phyloP scores from a whole-genome alignment of 2,113 vertebrate genomes.

The Indicator maculatus region DNA sequence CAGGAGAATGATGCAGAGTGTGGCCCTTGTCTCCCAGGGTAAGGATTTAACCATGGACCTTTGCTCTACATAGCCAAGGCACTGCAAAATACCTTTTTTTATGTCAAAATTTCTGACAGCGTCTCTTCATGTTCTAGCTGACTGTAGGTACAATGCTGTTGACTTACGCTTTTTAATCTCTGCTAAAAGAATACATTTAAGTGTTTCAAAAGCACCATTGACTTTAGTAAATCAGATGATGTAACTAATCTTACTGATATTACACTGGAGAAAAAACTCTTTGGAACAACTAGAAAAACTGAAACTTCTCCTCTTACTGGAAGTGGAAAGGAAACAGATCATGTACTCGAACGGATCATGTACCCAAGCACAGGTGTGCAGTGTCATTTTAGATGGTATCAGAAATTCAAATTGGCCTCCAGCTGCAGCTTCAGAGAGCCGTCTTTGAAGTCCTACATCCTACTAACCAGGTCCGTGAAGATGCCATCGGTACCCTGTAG shows the following conservation, averaged over 20 bases:
- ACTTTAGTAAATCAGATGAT: background rate
- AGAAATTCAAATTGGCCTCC: background rate
- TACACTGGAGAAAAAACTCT: background rate
- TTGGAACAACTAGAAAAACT: background rate
- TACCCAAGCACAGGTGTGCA: background rate
- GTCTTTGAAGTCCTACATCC: background rate
- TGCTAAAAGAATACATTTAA: background rate
- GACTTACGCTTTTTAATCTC: background rate
- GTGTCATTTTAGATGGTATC: background rate
- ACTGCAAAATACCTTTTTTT: background rate
- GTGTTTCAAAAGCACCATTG: background rate
- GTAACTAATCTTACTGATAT: background rate
- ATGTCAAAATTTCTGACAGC: background rate
- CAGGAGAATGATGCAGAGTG: slow-evolving; percentile 93
- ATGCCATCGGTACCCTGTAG: background rate
- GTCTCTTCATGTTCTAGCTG: background rate
- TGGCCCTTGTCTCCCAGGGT: slow-evolving; percentile 94
- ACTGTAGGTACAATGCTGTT: background rate
- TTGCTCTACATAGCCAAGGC: background rate
- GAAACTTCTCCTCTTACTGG: background rate
- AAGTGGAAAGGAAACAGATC: background rate
- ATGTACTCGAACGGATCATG: background rate
- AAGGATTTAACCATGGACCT: background rate
- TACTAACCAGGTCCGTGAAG: background rate
- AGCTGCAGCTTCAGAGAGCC: background rate